Evolutionary conservation across 2,113 vertebrate genomes (phyloP).

Genomic region (Craseonycteris thonglongyai): DNA sequence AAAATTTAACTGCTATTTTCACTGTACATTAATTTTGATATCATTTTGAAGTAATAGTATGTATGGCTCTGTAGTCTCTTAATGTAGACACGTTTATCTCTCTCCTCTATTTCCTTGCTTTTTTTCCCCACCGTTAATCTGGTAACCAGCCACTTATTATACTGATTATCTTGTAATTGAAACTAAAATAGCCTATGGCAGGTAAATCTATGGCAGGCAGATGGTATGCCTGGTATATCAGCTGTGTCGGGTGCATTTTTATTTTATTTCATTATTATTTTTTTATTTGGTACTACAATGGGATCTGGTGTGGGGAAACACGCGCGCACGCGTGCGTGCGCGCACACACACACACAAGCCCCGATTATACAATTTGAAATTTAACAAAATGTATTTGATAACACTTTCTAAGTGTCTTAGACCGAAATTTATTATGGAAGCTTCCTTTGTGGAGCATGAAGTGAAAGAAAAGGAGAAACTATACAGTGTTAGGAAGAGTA

Average conservation of each 20-base stretch:
- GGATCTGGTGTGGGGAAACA: not conserved
- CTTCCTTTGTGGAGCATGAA: constrained; percentile 51
- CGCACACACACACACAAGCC: not conserved
- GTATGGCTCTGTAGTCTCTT: not conserved
- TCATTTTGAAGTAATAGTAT: constrained; percentile 47
- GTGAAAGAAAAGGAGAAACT: constrained; percentile 28
- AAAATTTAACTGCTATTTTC: constrained; percentile 58
- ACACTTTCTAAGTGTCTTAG: constrained; percentile 76
- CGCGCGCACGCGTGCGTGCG: too few species aligned
- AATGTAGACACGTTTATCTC: constrained; percentile 52
- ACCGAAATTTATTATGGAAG: constrained; percentile 72
- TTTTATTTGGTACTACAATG: not conserved
- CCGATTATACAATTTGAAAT: constrained; percentile 38
- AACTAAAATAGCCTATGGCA: constrained; percentile 67
- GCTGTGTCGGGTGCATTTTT: constrained; percentile 8
- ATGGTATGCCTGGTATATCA: constrained; percentile 22
- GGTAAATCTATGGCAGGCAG: constrained; percentile 68
- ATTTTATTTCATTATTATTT: not conserved
- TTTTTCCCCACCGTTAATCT: constrained; percentile 64
- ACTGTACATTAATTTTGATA: constrained; percentile 56
- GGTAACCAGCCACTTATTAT: constrained; percentile 69
- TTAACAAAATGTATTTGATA: constrained; percentile 75
- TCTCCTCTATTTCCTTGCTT: not conserved
- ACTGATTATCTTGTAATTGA: constrained; percentile 72
- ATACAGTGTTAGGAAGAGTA: not conserved